Percentiles rank a stretch among this genome's conserved stretches.
These are phyloP conservation scores for Numenius arquata DNA, from an alignment of 2,113 vertebrate genomes.

Conservation along the genomic window DNA sequence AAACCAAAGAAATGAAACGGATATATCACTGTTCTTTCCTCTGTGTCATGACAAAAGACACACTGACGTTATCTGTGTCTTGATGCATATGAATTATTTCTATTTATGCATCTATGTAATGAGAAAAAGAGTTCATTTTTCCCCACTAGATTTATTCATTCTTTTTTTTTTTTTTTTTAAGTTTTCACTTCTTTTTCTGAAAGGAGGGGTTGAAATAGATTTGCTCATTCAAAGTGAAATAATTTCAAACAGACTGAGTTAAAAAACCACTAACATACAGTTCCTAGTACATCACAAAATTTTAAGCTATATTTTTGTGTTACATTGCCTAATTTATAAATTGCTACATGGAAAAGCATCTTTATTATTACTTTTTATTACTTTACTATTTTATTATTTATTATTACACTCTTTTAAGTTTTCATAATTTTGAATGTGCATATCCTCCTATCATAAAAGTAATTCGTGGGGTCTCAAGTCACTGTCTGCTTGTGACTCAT, in stretches of 20 bases:
- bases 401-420: background rate
- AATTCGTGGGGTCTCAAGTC: background rate
- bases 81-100: background rate
- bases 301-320: background rate
- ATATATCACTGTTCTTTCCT: background rate
- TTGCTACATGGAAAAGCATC: background rate
- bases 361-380: no score
- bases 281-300: background rate
- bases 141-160: background rate
- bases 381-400: no score
- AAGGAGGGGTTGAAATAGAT: background rate
- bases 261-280: background rate
- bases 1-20: background rate
- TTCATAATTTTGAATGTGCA: background rate
- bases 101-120: background rate
- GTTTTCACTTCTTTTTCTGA: background rate
- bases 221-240: background rate
- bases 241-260: background rate
- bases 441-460: background rate
- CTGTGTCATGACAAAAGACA: background rate
- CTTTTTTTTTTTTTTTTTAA: background rate
- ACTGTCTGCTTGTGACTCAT: background rate
- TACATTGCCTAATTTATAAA: background rate
- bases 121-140: background rate
- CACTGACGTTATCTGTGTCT: background rate